Evolutionary conservation across 2,797 vertebrate species (phyloP).

Genomic region (Paguma larvata): DNA sequence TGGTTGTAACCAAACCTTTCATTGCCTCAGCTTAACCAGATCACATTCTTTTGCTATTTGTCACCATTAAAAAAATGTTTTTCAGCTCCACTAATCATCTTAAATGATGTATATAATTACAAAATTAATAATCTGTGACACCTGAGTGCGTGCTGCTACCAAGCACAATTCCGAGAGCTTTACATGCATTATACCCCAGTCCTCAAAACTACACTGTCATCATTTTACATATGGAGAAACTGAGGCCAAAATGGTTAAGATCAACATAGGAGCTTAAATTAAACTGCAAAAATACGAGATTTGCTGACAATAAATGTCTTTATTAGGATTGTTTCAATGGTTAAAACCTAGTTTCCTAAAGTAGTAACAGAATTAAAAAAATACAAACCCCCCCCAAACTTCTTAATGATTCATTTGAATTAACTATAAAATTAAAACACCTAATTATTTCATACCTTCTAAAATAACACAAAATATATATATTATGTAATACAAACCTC

Average conservation of each 20-base stretch:
- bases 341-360: constrained; percentile 81
- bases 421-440: constrained; percentile 80
- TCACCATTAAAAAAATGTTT: neutral
- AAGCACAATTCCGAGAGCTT: constrained; percentile 34
- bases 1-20: neutral
- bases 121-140: neutral
- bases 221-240: constrained; percentile 56
- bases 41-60: neutral
- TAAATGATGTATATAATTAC: constrained; percentile 23
- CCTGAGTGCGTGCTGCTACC: neutral
- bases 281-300: constrained; percentile 77
- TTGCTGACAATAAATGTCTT: constrained; percentile 75
- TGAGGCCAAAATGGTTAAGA: neutral
- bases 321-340: constrained; percentile 77
- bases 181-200: neutral
- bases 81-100: neutral
- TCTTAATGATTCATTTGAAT: constrained; percentile 72
- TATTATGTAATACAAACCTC: constrained; percentile 75
- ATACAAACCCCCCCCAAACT: constrained; percentile 69
- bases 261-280: constrained; percentile 53
- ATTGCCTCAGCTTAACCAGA: neutral
- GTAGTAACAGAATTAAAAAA: constrained; percentile 77
- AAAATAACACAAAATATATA: constrained; percentile 82
- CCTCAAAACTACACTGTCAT: constrained; percentile 9
- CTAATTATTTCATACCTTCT: constrained; percentile 72